Conservation (phyloP, 2,113 vertebrate species). For the Megaceryle maxima region DNA sequence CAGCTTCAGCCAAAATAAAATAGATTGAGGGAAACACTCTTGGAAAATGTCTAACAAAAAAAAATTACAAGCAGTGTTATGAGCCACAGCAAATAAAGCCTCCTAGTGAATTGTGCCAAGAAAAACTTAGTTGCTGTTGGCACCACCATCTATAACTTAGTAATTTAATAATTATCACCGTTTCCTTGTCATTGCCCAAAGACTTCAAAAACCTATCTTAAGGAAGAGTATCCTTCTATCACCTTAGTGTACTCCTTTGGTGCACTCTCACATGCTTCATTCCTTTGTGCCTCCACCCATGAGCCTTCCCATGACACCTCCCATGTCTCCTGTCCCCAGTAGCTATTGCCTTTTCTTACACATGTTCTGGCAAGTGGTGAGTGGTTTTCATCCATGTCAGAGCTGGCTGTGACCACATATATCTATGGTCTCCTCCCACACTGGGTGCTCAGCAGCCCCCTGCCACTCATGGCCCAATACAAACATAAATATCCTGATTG, state of each 20-base stretch:
- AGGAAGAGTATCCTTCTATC: background rate
- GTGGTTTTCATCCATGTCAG: background rate
- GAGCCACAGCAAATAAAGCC: background rate
- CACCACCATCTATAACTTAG: background rate
- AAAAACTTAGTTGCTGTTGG: background rate
- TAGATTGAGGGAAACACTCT: background rate
- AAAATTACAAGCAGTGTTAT: background rate
- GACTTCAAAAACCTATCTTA: background rate
- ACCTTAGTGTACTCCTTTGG: background rate
- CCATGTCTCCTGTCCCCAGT: no score
- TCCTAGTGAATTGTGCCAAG: background rate
- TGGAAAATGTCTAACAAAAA: background rate
- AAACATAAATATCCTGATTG: background rate
- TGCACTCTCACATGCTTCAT: no score
- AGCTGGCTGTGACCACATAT: background rate
- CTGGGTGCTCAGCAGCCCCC: background rate
- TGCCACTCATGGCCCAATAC: no score
- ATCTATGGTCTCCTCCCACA: background rate
- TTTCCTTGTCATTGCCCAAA: background rate
- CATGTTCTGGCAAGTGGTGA: background rate
- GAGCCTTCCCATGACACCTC: no score
- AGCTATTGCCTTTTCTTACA: no score
- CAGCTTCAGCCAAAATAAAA: background rate
- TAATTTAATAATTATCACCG: background rate
- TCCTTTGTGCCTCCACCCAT: no score